phyloP scores from a whole-genome alignment of 2,113 vertebrate genomes.

The Pseudorasbora parva region DNA sequence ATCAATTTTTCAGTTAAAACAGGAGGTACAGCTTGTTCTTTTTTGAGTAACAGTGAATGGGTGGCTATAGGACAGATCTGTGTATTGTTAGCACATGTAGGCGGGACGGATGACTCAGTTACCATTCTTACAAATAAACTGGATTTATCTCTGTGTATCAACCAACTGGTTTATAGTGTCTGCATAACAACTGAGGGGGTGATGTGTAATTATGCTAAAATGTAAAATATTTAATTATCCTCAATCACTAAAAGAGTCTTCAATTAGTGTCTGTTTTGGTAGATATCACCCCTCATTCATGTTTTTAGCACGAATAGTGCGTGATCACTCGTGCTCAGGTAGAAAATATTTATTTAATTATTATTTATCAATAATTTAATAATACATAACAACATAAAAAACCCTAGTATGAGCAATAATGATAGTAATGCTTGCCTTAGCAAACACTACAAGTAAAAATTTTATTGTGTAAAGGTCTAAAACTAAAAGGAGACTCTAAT shows the following conservation, averaged over 20 bases:
- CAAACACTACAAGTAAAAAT: not conserved
- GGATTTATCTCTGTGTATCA: slow-evolving; percentile 10
- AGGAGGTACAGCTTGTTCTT: not conserved
- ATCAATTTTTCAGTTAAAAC: not conserved
- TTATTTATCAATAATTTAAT: too few species aligned
- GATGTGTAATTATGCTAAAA: not conserved
- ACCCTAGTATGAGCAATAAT: not conserved
- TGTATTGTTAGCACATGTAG: slow-evolving; percentile 9
- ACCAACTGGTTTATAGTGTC: slow-evolving; percentile 13
- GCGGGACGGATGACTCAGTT: not conserved
- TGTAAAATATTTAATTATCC: not conserved
- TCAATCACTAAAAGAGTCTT: not conserved
- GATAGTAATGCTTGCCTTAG: not conserved
- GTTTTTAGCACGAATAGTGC: not conserved
- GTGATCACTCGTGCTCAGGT: not conserved
- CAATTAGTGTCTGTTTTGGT: not conserved
- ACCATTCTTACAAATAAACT: slow-evolving; percentile 27
- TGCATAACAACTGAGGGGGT: not conserved
- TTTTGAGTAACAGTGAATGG: slow-evolving; percentile 6
- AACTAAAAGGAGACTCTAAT: not conserved
- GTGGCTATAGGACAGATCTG: slow-evolving; percentile 10
- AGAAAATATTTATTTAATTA: too few species aligned
- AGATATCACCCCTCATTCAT: not conserved
- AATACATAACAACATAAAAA: too few species aligned
- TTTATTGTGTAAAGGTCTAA: not conserved